Evolutionary conservation across 2,888 invertebrate genomes (phyloP), one percentile per base, ranked within the genome.

Genomic region (Sinohyriopsis cumingii): DNA sequence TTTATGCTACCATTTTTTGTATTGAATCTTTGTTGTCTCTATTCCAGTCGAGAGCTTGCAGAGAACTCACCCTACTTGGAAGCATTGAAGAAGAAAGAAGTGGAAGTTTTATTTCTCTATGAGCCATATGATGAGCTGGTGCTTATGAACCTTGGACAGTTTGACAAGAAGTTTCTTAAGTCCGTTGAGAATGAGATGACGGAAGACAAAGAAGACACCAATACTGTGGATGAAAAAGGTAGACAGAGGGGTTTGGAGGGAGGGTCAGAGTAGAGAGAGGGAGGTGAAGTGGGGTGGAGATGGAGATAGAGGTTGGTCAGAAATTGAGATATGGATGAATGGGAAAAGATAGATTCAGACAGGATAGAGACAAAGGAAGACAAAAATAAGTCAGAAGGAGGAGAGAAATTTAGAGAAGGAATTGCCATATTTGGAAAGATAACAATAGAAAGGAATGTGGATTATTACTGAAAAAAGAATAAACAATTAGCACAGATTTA

Each of bases 111-210:
- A 20, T 99, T 97, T 91, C 96, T 98, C 86, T 98, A 96, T 85
- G 98, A 99, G 87, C 94, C 96, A n/a, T 97, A 98, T 84, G 99
- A 99, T 89, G 99, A 99, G 90, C 91, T 99, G 67, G 96, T 98
- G 5, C 91, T 99, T 25, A 93, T 97, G 93, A 97, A 98, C 85
- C 91, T 98, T 69, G 93, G 94, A 75, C 93, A 95, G 87, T 99
- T 95, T 89, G 94, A 94, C 77, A 93, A 93, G 63, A 92, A 92
- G 92, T 93, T 87, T 59, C 91, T 99, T 9, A 93, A 95, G 4
- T 97, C 98, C 0, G 95, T 97, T 0, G 99, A 99, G 90, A 97
- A 96, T 87, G 97, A 97, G 90, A 95, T 96, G 94, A 93, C 95
- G 66, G 93, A 94, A 78, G 94, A 94, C 84, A 92, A 81, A 77